A percentile compares a stretch with the other conserved stretches of the same genome.
Conservation (phyloP, 2,113 vertebrate species). For the Tetrax tetrax region DNA sequence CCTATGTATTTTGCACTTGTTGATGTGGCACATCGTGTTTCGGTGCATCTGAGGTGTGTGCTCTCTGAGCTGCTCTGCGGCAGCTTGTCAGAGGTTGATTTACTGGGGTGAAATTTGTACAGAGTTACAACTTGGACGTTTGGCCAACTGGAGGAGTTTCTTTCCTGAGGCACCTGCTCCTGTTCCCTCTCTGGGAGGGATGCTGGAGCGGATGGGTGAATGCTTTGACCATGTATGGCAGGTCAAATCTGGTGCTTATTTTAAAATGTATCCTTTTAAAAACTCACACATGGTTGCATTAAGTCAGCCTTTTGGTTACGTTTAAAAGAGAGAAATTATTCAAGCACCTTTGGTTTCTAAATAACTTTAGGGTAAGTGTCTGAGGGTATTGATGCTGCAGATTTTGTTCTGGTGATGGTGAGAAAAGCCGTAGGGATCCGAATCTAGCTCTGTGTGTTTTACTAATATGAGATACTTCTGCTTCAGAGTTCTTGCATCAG, state of each 20-base stretch:
- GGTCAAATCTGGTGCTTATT: background rate
- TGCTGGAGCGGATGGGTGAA: background rate
- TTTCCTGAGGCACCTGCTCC: rapidly evolving
- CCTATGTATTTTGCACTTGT: background rate
- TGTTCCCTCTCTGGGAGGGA: background rate
- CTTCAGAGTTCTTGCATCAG: background rate
- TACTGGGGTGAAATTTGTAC: background rate
- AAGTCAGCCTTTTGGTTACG: background rate
- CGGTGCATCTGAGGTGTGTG: rapidly evolving
- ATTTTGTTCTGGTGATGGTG: background rate
- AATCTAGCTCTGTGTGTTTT: background rate
- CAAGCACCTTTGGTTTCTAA: background rate
- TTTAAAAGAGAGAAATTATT: background rate
- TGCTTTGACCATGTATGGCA: background rate
- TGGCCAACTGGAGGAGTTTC: background rate
- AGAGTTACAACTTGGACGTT: background rate
- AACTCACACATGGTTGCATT: rapidly evolving
- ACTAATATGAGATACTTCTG: background rate
- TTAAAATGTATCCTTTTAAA: background rate
- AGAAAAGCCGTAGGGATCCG: rapidly evolving
- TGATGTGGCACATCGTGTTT: rapidly evolving
- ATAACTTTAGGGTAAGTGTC: background rate
- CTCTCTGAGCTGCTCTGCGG: background rate
- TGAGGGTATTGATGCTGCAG: background rate
- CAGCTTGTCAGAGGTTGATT: background rate